A percentile compares a stretch with the other conserved stretches of the same genome.
These are phyloP conservation scores for Heteronetta atricapilla DNA, from an alignment of 2,113 vertebrate genomes.

Conservation along the genomic window DNA sequence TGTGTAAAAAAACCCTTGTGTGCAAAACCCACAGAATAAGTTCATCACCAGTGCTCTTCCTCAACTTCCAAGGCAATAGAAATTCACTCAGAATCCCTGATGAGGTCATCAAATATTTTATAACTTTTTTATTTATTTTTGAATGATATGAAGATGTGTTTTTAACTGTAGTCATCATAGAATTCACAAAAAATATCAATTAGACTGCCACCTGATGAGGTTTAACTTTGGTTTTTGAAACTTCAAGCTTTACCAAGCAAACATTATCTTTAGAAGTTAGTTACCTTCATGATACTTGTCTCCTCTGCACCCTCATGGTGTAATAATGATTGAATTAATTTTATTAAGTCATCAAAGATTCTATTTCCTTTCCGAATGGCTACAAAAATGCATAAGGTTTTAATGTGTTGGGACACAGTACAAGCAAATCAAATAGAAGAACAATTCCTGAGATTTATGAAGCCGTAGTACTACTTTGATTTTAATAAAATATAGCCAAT, in stretches of 20 bases:
- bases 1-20: neutral
- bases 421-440: neutral
- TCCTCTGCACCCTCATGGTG: neutral
- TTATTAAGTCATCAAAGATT: constrained; percentile 37
- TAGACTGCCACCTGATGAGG: neutral
- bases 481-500: constrained; percentile 19
- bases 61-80: neutral
- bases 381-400: neutral
- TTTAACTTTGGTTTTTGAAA: neutral
- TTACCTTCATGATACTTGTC: neutral
- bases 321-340: constrained; percentile 38
- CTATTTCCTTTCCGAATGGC: constrained; percentile 31
- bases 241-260: neutral
- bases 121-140: neutral
- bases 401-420: neutral
- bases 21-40: neutral
- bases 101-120: neutral
- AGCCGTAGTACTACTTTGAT: neutral
- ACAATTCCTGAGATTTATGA: constrained; percentile 33
- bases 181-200: neutral
- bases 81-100: neutral
- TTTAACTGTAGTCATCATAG: neutral
- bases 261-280: neutral
- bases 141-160: neutral
- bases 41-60: neutral